These are phyloP conservation scores for Scaptomyza parva DNA, from an alignment of 2,888 invertebrate species.

Conservation along the genomic window DNA sequence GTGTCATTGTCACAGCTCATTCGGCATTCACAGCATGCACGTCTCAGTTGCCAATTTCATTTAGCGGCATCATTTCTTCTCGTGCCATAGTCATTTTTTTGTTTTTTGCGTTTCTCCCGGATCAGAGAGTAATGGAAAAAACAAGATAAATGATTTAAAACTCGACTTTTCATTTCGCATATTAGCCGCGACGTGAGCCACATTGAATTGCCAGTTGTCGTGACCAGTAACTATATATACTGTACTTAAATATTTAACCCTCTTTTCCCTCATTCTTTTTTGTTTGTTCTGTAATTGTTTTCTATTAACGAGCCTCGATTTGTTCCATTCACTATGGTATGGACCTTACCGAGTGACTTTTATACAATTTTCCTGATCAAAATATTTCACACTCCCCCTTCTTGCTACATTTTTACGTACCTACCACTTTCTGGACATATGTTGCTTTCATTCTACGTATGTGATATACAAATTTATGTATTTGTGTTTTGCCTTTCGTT, in stretches of 20 bases:
- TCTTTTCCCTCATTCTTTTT: no score
- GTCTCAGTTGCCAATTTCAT: conserved; percentile 65
- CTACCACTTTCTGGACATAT: conserved; percentile 82
- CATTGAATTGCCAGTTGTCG: conserved; percentile 31
- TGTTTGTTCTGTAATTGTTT: conserved; percentile 62
- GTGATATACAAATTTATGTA: conserved; percentile 53
- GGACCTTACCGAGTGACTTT: conserved; percentile 55
- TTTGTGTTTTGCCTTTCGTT: conserved; percentile 20
- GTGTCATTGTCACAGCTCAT: conserved; percentile 77
- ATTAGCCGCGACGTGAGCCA: conserved; percentile 74
- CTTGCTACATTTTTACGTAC: conserved; percentile 2
- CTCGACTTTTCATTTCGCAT: conserved; percentile 79
- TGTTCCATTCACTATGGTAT: conserved; percentile 47
- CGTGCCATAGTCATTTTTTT: conserved; percentile 68
- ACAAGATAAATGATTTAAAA: conserved; percentile 80
- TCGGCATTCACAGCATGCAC: conserved; percentile 74
- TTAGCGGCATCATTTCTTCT: conserved; percentile 64
- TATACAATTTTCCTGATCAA: conserved; percentile 61
- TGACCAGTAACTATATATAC: conserved; percentile 47
- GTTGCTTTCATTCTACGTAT: conserved; percentile 58
- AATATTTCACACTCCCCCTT: conserved; percentile 52
- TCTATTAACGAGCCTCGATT: conserved; percentile 74
- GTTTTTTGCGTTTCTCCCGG: conserved; percentile 3
- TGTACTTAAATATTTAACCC: conserved; percentile 41
- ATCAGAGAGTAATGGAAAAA: conserved; percentile 61